Evolutionary conservation across 2,113 vertebrate species (phyloP), one percentile per base, ranked within the genome.

Genomic region (Puntigrus tetrazona): DNA sequence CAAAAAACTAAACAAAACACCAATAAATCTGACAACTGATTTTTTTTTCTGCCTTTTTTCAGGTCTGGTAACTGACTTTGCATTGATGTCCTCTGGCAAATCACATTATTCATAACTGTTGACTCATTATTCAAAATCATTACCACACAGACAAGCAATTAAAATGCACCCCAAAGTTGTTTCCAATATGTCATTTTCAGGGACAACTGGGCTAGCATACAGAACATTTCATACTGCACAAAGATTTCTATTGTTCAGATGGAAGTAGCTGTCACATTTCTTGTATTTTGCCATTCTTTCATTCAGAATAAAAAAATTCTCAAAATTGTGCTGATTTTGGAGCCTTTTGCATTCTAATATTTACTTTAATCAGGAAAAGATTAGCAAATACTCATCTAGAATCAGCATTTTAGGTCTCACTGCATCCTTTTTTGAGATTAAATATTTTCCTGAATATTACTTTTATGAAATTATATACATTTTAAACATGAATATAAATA

Each of bases 51-150:
- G 38, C 22, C 16, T n/a, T 55, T n/a, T 70, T 81, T 25, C 2
- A 7, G 29, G 47, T 50, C 45, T 88, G 81, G 84, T 82, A 83
- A 82, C 77, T 70, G 83, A 88, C 73, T 85, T 88, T 88, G 80
- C 75, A 69, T 88, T 88, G 78, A 79, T 83, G 81, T 88, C 81
- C 69, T 59, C 41, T 80, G 84, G 84, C 84, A 76, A 83, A 83
- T 82, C 76, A 83, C 75, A 85, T 88, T 88, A 86, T 88, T 85
- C 81, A 76, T 55, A 81, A 83, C 29, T 74, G 52, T 69, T 79
- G 41, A 86, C 81, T 85, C 84, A 85, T 85, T 88, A 88, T 85
- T 78, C 57, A 85, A 79, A 85, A 79, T 50, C 70, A 80, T 72
- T 78, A 88, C 38, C 67, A 86, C 84, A 25, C 76, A 83, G 43